A percentile compares a stretch with the other conserved stretches of the same genome.
Evolutionary conservation across 1,140 invertebrate genomes (phyloP).

Genomic region (Euwallacea fornicatus): DNA sequence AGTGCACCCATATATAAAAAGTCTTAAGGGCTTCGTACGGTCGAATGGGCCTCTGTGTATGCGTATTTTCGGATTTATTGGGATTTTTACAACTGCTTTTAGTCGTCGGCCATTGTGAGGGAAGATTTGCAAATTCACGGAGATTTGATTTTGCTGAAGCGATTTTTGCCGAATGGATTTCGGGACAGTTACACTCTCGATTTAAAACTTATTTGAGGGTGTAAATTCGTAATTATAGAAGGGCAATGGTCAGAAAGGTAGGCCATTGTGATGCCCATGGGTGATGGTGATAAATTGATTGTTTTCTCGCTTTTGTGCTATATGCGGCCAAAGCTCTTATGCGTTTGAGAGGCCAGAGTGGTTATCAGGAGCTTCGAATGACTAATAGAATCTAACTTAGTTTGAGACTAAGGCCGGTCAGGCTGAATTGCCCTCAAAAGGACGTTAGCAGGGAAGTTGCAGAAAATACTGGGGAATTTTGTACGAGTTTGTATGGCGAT

Average conservation of each 20-base stretch:
- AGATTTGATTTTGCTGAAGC: constrained; percentile 40
- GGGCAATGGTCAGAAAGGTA: constrained; percentile 32
- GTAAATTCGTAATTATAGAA: constrained; percentile 42
- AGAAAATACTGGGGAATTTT: too few relatives aligned
- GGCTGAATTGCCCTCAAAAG: too few relatives aligned
- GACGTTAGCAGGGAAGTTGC: too few relatives aligned
- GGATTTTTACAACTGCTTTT: constrained; percentile 43
- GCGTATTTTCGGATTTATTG: constrained; percentile 43
- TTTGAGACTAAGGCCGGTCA: too few relatives aligned
- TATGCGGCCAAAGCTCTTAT: too few relatives aligned
- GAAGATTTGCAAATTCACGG: constrained; percentile 46
- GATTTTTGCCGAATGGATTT: constrained; percentile 37
- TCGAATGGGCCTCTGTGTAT: constrained; percentile 30
- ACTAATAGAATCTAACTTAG: too few relatives aligned
- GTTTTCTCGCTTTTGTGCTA: too few relatives aligned
- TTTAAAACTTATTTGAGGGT: constrained; percentile 46
- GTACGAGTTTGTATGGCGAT: too few relatives aligned
- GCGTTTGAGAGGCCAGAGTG: too few relatives aligned
- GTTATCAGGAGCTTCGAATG: too few relatives aligned
- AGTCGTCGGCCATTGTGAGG: constrained; percentile 21
- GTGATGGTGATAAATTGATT: too few relatives aligned
- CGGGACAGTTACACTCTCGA: constrained; percentile 41
- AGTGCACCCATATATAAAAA: constrained; percentile 37
- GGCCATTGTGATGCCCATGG: too few relatives aligned
- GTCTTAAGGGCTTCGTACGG: constrained; percentile 29